phyloP scores from a whole-genome alignment of 2,797 vertebrate genomes.

The Hirundo rustica region DNA sequence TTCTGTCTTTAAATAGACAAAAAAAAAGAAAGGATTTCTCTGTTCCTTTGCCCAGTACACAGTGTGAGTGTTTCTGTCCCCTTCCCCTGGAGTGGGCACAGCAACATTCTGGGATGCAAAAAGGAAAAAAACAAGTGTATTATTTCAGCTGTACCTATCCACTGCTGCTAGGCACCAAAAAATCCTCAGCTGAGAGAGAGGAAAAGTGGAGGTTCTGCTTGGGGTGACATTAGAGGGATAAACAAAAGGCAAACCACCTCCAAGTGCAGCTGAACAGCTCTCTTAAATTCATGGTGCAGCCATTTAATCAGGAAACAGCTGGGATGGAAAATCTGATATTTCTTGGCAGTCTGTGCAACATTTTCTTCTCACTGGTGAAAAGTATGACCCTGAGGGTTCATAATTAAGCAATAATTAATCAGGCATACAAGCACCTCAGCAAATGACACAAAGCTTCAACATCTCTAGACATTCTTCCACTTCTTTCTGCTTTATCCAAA shows the following conservation, averaged over 20 bases:
- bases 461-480: slow-evolving; percentile 23
- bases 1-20: not conserved
- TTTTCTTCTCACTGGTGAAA: slow-evolving; percentile 55
- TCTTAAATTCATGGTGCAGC: slow-evolving; percentile 12
- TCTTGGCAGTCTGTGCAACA: not conserved
- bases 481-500: slow-evolving; percentile 47
- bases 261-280: slow-evolving; percentile 42
- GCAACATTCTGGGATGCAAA: not conserved
- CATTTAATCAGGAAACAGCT: slow-evolving; percentile 58
- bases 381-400: slow-evolving; percentile 5
- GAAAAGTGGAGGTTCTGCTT: not conserved
- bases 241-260: slow-evolving; percentile 37
- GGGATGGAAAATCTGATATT: slow-evolving; percentile 62
- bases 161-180: not conserved
- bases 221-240: not conserved
- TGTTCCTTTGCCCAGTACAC: not conserved
- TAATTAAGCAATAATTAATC: slow-evolving; percentile 65
- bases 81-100: not conserved
- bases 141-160: not conserved
- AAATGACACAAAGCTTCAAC: slow-evolving; percentile 40
- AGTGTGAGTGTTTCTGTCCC: not conserved
- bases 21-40: not conserved
- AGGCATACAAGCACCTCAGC: slow-evolving; percentile 29
- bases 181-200: not conserved
- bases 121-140: not conserved